These are phyloP conservation scores for Exocentrus adspersus DNA, from an alignment of 2,888 invertebrate species.

Conservation along the genomic window DNA sequence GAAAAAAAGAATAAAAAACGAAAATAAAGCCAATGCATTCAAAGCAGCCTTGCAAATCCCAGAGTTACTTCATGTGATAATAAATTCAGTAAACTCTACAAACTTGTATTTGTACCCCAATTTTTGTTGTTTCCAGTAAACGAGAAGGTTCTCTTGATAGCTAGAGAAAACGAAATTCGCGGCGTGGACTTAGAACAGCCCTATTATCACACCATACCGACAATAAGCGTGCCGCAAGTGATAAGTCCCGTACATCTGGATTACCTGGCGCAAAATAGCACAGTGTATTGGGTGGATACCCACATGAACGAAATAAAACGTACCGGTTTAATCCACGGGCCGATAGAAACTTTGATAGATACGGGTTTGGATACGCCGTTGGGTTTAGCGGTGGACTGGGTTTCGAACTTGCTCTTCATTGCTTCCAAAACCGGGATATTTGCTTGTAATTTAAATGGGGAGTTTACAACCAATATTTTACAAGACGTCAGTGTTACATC, in stretches of 20 bases:
- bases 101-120: neutral
- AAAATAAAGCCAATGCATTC: no score
- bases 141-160: slow-evolving; percentile 82
- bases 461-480: slow-evolving; percentile 68
- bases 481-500: slow-evolving; percentile 68
- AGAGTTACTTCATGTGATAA: no score
- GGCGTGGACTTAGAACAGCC: slow-evolving; percentile 84
- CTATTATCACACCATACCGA: slow-evolving; percentile 82
- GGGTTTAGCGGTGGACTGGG: slow-evolving; percentile 86
- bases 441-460: slow-evolving; percentile 78
- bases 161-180: slow-evolving; percentile 79
- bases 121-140: slow-evolving; percentile 66
- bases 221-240: slow-evolving; percentile 78
- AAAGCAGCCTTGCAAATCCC: no score
- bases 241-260: slow-evolving; percentile 77
- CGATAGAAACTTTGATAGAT: slow-evolving; percentile 78
- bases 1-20: no score
- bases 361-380: slow-evolving; percentile 72
- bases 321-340: slow-evolving; percentile 73
- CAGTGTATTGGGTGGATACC: slow-evolving; percentile 82
- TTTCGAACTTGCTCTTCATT: slow-evolving; percentile 80
- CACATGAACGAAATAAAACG: slow-evolving; percentile 80
- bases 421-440: slow-evolving; percentile 72
- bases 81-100: no score
- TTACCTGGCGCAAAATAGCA: slow-evolving; percentile 72